Base-by-base conservation (phyloP, 2,888 invertebrate genomes). In the Lepidocyrtoides sp. region DNA sequence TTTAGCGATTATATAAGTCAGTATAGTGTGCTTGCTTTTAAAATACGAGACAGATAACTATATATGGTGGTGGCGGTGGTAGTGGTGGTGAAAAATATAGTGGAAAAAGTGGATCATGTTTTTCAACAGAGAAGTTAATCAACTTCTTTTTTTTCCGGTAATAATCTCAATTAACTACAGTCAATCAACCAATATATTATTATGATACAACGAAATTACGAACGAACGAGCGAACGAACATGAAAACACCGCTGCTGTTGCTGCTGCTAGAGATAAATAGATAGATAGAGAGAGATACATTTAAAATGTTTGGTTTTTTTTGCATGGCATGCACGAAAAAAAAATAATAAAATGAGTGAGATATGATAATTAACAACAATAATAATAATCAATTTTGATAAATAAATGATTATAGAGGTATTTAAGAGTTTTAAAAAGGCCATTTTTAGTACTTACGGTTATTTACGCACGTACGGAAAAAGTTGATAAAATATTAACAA, bases 381-480 rank as follows among this genome's bases (percentile, higher is more conserved):
- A 20, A n/a, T 51, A 29, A 51, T 77, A 29, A 57, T 81, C 29
- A 32, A 17, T 23, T n/a, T 17, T 29, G 17, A 36, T 79, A 79
- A 14, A 41, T 75, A 20, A 44, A n/a, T 66, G 32, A 66, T 29
- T 5, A 66, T 66, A n/a, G n/a, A 57, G 20, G 57, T 57, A 23
- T 23, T 44, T 72, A 72, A 72, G 72, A 72, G 41, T 12, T 41
- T 41, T 72, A 41, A 54, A 77, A 77, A 51, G 32, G 54, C 54
- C 57, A 29, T 7, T 82, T 82, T 82, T 84, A 84, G 84, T 84
- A 84, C 84, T 84, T 84, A 84, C 84, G 84, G 84, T 84, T 84
- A 84, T 84, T 63, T 66, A 84, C 82, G 82, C 82, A 84, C 84
- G 84, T 66, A 84, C 69, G 57, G 79, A 81, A 57, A 54, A 36